These are phyloP conservation scores for Poeciliopsis gracilis DNA, from an alignment of 2,797 vertebrate species.

Conservation along the genomic window DNA sequence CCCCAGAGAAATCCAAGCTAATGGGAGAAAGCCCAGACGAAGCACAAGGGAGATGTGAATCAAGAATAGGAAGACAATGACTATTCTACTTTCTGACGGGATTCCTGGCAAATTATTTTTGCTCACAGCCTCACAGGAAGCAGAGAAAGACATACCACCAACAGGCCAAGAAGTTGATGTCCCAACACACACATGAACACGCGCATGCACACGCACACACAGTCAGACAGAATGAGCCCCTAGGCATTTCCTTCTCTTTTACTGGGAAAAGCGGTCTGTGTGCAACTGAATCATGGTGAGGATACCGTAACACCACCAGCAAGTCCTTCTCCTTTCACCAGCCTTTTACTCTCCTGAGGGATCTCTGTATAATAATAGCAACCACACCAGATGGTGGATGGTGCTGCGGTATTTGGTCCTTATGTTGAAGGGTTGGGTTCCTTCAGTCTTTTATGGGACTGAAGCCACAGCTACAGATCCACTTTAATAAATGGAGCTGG, in stretches of 20 bases:
- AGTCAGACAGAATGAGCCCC: slow-evolving; percentile 46
- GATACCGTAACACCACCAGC: slow-evolving; percentile 25
- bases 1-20: no score
- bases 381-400: slow-evolving; percentile 62
- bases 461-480: slow-evolving; percentile 57
- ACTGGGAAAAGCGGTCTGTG: slow-evolving; percentile 43
- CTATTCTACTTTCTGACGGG: slow-evolving; percentile 19
- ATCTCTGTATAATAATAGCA: slow-evolving; percentile 4
- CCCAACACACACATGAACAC: slow-evolving; percentile 5
- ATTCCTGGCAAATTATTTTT: slow-evolving; percentile 55
- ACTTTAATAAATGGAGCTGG: slow-evolving; percentile 65
- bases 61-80: no score
- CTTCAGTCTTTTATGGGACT: slow-evolving; percentile 61
- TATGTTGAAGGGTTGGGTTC: slow-evolving; percentile 60
- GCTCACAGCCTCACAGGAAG: slow-evolving; percentile 58
- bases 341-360: slow-evolving; percentile 24
- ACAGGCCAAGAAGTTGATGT: slow-evolving; percentile 35
- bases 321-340: slow-evolving; percentile 25
- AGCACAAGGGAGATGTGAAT: no score
- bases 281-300: slow-evolving; percentile 48
- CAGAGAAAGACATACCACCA: slow-evolving; percentile 35
- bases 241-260: slow-evolving; percentile 77
- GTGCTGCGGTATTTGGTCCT: slow-evolving; percentile 26
- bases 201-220: background rate
- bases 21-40: no score